Evolutionary conservation across 37 sponge, comb jelly and placozoan genomes (phyloP).

Genomic region (Oscarella lobularis): DNA sequence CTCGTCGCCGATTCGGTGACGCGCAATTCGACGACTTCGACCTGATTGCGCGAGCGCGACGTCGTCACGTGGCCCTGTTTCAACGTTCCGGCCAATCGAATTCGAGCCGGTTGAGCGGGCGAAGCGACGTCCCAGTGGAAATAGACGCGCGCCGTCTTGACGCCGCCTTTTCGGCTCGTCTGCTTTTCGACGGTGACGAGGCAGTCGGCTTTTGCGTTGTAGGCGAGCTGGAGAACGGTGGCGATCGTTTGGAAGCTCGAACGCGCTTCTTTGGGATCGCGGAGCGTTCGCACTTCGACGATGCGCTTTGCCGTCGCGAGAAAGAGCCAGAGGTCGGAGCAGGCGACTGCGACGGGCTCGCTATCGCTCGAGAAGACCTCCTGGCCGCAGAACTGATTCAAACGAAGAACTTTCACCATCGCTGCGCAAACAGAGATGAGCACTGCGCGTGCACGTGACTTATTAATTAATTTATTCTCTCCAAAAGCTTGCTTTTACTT

Average conservation of each 20-base stretch:
- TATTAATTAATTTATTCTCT: too few species aligned
- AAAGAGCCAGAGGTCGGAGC: neutral
- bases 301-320: neutral
- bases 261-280: neutral
- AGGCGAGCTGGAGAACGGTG: neutral
- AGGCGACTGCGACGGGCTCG: conserved; percentile 3
- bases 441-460: too few species aligned
- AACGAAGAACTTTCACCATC: conserved; percentile 1
- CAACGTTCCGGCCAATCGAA: neutral
- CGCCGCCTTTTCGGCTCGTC: neutral
- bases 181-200: neutral
- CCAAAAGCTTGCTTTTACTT: too few species aligned
- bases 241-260: neutral
- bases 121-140: neutral
- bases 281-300: neutral
- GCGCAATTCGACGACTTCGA: neutral
- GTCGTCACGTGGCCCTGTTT: too few species aligned
- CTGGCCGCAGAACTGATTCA: neutral
- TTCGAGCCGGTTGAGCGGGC: neutral
- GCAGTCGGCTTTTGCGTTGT: neutral
- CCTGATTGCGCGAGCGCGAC: too few species aligned
- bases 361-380: conserved; percentile 3
- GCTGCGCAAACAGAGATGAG: too few species aligned
- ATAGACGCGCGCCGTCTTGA: neutral
- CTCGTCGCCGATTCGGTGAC: neutral